phyloP scores from a whole-genome alignment of 2,888 invertebrate species.

The Perdita meconis region DNA sequence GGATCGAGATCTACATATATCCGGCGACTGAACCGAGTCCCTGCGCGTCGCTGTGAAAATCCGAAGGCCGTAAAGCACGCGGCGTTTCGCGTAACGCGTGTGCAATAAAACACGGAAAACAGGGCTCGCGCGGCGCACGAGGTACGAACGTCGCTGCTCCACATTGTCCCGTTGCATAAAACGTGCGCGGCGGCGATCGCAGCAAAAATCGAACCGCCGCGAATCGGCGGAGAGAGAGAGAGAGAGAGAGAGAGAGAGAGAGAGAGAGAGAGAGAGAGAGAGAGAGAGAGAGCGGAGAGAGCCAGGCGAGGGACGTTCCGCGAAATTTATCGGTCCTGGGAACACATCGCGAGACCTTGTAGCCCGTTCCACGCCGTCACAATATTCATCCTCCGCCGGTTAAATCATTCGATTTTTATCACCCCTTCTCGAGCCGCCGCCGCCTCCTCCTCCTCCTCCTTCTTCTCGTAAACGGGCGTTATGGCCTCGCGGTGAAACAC shows the following conservation, averaged over 20 bases:
- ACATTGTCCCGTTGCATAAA: conserved; percentile 37
- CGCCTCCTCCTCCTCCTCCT: not conserved
- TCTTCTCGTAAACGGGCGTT: conserved; percentile 34
- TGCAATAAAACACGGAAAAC: conserved; percentile 13
- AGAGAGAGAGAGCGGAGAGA: no score
- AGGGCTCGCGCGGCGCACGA: conserved; percentile 9
- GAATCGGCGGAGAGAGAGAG: conserved; percentile 3
- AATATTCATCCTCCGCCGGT: conserved; percentile 71
- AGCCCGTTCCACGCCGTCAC: conserved; percentile 70
- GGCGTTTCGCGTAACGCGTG: conserved; percentile 8
- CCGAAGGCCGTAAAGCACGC: conserved; percentile 14
- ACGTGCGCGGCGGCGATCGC: conserved; percentile 8
- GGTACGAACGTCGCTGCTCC: conserved; percentile 17
- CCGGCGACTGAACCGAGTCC: no score
- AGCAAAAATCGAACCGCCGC: conserved; percentile 46
- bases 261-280: no score
- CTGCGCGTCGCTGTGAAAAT: conserved; percentile 5
- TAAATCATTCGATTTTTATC: conserved; percentile 76
- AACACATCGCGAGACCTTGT: conserved; percentile 71
- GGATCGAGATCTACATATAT: no score
- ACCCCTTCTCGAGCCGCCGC: conserved; percentile 26
- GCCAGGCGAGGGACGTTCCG: conserved; percentile 32
- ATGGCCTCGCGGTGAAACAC: conserved; percentile 25
- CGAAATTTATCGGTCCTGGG: conserved; percentile 71
- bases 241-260: no score